Evolutionary conservation across 1,140 invertebrate genomes (phyloP).

Genomic region (Saccostrea echinata): DNA sequence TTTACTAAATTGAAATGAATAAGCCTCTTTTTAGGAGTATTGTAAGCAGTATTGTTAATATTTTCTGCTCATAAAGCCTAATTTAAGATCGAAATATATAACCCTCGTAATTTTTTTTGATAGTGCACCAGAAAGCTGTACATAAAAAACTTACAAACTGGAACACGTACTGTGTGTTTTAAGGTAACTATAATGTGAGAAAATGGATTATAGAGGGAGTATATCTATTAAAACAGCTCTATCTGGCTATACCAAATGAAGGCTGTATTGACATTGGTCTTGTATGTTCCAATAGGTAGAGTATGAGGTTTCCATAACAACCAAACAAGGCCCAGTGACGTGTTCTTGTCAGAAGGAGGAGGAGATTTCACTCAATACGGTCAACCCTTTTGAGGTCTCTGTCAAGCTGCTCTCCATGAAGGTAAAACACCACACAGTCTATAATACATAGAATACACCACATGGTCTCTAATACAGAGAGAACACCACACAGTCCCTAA

Average conservation of each 20-base stretch:
- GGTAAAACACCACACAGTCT: constrained; percentile 60
- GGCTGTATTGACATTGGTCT: background rate
- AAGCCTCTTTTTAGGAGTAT: too few relatives aligned
- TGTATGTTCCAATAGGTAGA: constrained; percentile 68
- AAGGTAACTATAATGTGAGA: constrained; percentile 60
- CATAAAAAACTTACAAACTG: constrained; percentile 68
- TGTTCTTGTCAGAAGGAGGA: constrained; percentile 78
- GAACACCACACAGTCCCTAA: too few relatives aligned
- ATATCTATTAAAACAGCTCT: background rate
- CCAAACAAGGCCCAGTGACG: constrained; percentile 69
- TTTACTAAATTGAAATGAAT: too few relatives aligned
- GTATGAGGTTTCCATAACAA: constrained; percentile 74
- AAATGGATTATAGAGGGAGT: too few relatives aligned
- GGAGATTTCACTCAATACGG: constrained; percentile 70
- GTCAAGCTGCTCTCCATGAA: constrained; percentile 78
- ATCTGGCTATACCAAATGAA: background rate
- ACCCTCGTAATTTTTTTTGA: background rate
- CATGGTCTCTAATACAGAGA: too few relatives aligned
- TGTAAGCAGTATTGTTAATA: too few relatives aligned
- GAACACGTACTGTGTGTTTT: constrained; percentile 61
- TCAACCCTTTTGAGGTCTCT: constrained; percentile 78
- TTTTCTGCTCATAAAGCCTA: too few relatives aligned
- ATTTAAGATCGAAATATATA: too few relatives aligned
- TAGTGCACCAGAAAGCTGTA: constrained; percentile 56
- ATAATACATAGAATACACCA: too few relatives aligned